Evolutionary conservation across 2,888 invertebrate genomes (phyloP).

Genomic region (Psococerastis gibbosa): DNA sequence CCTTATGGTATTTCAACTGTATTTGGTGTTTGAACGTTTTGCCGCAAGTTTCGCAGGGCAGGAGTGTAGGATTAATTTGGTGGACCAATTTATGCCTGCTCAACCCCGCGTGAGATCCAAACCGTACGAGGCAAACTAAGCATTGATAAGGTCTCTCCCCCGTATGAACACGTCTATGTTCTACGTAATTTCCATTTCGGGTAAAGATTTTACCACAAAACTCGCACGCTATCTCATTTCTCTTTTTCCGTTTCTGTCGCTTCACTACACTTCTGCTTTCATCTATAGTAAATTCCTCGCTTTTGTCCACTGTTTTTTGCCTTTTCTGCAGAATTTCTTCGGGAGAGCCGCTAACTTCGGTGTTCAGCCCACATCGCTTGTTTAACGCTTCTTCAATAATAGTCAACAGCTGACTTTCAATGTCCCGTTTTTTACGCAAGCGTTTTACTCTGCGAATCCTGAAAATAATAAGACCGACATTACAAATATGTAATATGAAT

Average conservation of each 20-base stretch:
- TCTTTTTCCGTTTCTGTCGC: not conserved
- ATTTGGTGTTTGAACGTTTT: constrained; percentile 9
- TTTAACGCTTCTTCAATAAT: too few relatives aligned
- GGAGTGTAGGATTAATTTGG: not conserved
- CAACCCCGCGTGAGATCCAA: constrained; percentile 10
- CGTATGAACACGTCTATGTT: constrained; percentile 13
- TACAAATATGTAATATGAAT: too few relatives aligned
- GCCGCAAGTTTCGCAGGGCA: not conserved
- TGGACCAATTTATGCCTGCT: constrained; percentile 6
- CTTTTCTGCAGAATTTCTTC: too few relatives aligned
- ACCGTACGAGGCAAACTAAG: constrained; percentile 15
- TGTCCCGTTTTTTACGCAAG: too few relatives aligned
- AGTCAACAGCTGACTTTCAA: too few relatives aligned
- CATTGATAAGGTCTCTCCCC: constrained; percentile 15
- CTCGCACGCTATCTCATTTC: constrained; percentile 1
- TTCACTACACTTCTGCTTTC: too few relatives aligned
- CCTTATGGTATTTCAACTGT: constrained; percentile 6
- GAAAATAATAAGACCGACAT: too few relatives aligned
- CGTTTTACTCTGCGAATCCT: too few relatives aligned
- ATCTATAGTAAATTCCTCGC: too few relatives aligned
- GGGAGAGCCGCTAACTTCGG: too few relatives aligned
- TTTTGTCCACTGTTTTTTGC: too few relatives aligned
- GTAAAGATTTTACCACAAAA: constrained; percentile 7
- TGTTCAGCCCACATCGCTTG: too few relatives aligned
- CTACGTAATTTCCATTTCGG: constrained; percentile 5